These are phyloP conservation scores for Macrophya annulata DNA, from an alignment of 2,888 invertebrate genomes.

Conservation along the genomic window DNA sequence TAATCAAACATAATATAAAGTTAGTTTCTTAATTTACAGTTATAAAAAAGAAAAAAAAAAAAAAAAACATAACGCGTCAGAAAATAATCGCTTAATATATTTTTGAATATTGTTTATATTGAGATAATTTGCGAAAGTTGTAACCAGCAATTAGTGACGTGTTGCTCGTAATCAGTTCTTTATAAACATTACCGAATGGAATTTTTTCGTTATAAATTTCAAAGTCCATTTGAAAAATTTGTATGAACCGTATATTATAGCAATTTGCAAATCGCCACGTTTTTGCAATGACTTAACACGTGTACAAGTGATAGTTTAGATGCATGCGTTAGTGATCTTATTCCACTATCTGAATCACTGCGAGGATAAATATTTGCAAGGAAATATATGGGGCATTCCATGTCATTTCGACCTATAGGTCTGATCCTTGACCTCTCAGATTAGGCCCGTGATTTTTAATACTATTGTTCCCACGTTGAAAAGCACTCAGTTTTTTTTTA, in stretches of 20 bases:
- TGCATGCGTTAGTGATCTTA: background rate
- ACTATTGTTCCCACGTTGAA: too few species aligned
- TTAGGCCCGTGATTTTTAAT: too few species aligned
- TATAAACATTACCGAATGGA: background rate
- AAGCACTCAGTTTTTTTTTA: too few species aligned
- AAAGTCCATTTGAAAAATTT: background rate
- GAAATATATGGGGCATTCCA: too few species aligned
- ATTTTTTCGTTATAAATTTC: conserved; percentile 5
- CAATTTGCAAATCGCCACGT: background rate
- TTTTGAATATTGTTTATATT: conserved; percentile 12
- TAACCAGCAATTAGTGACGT: background rate
- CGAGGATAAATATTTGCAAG: background rate
- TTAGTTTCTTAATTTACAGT: background rate
- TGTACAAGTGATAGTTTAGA: background rate
- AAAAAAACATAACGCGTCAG: background rate
- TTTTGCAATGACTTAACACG: background rate
- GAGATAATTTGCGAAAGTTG: background rate
- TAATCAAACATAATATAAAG: background rate
- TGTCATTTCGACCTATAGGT: too few species aligned
- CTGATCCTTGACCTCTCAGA: too few species aligned
- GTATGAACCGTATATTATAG: background rate
- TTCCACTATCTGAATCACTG: background rate
- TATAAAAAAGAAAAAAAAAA: background rate
- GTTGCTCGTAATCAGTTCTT: background rate
- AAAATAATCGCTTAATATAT: background rate